Percentiles rank a stretch among this genome's conserved stretches.
These are phyloP conservation scores for Entomyzon cyanotis DNA, from an alignment of 2,113 vertebrate species.

Conservation along the genomic window DNA sequence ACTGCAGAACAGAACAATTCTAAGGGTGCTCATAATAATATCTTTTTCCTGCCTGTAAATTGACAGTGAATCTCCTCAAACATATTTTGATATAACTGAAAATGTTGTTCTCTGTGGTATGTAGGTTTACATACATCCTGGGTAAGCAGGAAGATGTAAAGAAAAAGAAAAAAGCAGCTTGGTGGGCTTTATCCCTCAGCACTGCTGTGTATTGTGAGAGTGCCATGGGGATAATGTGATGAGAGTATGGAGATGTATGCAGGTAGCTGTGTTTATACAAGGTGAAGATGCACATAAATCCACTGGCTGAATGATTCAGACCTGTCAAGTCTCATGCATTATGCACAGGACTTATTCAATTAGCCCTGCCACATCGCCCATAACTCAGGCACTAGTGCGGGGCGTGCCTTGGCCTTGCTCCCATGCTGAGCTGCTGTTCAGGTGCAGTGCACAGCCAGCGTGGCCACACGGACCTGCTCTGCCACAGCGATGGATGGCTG, in stretches of 20 bases:
- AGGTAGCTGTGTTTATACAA: conserved; percentile 24
- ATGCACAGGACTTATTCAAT: conserved; percentile 2
- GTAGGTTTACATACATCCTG: neutral
- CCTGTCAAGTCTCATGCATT: conserved; percentile 1
- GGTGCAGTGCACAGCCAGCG: accelerated
- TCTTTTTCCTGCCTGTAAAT: neutral
- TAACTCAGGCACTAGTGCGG: neutral
- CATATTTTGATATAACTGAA: neutral
- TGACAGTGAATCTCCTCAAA: neutral
- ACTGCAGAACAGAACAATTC: neutral
- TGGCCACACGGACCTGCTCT: accelerated
- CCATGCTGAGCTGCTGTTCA: accelerated
- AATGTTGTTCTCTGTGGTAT: neutral
- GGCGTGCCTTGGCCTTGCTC: neutral
- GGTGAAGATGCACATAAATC: conserved; percentile 39
- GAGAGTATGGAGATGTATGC: neutral
- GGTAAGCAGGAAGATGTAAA: neutral
- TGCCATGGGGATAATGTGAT: neutral
- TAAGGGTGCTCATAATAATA: neutral
- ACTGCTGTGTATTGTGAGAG: neutral
- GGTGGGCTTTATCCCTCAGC: neutral
- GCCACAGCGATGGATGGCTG: neutral
- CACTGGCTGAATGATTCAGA: neutral
- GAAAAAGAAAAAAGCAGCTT: neutral
- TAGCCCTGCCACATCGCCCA: neutral